A percentile compares a stretch with the other conserved stretches of the same genome.
These are phyloP conservation scores for Spisula solida DNA, from an alignment of 2,888 invertebrate species.

Conservation along the genomic window DNA sequence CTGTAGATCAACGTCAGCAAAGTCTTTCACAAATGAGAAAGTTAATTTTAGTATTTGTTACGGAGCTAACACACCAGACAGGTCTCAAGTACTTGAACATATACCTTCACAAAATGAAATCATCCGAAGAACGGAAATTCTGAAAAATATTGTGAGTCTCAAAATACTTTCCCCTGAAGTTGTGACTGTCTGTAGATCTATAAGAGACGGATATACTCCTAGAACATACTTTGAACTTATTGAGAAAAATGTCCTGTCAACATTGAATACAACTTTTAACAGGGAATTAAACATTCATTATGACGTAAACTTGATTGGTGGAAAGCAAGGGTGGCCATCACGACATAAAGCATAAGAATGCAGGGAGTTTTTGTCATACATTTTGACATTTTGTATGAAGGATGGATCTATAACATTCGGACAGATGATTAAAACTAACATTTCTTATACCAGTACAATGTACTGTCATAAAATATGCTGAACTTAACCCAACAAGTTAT, in stretches of 20 bases:
- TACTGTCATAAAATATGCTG: too few relatives aligned
- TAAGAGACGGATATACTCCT: constrained; percentile 85
- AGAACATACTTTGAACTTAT: constrained; percentile 76
- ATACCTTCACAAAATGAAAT: constrained; percentile 72
- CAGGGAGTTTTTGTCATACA: background rate
- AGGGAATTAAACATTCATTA: constrained; percentile 72
- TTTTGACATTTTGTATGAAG: too few relatives aligned
- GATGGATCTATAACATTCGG: too few relatives aligned
- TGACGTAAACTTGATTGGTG: constrained; percentile 81
- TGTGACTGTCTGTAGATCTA: constrained; percentile 82
- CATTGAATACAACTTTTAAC: constrained; percentile 64
- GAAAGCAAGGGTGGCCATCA: constrained; percentile 79
- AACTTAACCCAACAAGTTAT: too few relatives aligned
- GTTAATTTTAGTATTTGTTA: constrained; percentile 75
- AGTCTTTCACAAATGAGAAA: too few relatives aligned
- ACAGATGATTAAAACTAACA: too few relatives aligned
- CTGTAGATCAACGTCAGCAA: constrained; percentile 57
- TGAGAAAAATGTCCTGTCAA: constrained; percentile 75
- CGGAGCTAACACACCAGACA: constrained; percentile 77
- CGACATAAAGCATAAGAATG: constrained; percentile 40
- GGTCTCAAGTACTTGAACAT: constrained; percentile 73
- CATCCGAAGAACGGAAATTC: constrained; percentile 54
- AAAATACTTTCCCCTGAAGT: constrained; percentile 68
- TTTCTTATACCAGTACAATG: too few relatives aligned
- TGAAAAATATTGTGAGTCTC: constrained; percentile 66